Evolutionary conservation across 1,140 invertebrate species (phyloP).

Genomic region (Brachionus sp.): DNA sequence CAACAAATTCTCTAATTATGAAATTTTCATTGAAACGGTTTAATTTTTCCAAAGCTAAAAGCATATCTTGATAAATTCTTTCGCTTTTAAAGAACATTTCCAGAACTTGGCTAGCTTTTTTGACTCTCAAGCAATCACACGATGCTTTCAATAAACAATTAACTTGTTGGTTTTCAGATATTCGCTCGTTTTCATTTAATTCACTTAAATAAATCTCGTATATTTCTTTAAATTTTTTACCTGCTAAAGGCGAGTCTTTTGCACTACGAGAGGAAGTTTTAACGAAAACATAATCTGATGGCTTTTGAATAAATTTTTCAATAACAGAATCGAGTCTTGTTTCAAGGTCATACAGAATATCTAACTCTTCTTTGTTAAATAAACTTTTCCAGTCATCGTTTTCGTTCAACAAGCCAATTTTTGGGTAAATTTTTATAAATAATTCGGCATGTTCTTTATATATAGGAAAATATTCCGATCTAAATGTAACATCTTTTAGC

Average conservation of each 20-base stretch:
- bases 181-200: constrained; percentile 43
- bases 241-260: constrained; percentile 52
- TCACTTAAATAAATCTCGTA: constrained; percentile 48
- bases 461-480: constrained; percentile 49
- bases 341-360: constrained; percentile 46
- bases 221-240: constrained; percentile 49
- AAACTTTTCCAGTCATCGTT: constrained; percentile 48
- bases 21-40: constrained; percentile 52
- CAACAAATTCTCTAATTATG: constrained; percentile 51
- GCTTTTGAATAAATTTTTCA: constrained; percentile 47
- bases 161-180: constrained; percentile 51
- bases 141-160: constrained; percentile 50
- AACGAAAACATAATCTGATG: constrained; percentile 50
- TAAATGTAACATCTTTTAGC: constrained; percentile 51
- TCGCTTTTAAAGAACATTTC: constrained; percentile 53
- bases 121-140: constrained; percentile 50
- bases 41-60: constrained; percentile 49
- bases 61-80: constrained; percentile 52
- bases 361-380: constrained; percentile 44
- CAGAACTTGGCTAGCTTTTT: constrained; percentile 49
- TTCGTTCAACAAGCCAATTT: constrained; percentile 43
- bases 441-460: constrained; percentile 49
- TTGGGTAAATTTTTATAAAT: constrained; percentile 50
- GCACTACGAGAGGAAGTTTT: constrained; percentile 53
- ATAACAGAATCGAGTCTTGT: constrained; percentile 49